These are phyloP conservation scores for Eupleurogrammus muticus DNA, from an alignment of 2,797 vertebrate genomes.

Conservation along the genomic window DNA sequence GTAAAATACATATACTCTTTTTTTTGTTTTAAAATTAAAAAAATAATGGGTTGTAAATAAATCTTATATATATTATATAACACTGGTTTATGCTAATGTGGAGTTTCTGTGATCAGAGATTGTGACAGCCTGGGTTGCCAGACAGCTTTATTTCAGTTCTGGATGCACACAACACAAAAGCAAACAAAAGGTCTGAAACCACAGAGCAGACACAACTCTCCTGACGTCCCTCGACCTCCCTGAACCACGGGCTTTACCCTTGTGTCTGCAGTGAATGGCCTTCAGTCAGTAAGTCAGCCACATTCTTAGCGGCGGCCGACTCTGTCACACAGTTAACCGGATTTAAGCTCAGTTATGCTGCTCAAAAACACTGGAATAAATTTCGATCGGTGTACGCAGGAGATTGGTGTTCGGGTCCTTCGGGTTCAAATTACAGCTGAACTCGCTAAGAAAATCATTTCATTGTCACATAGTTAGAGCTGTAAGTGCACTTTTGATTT, in stretches of 20 bases:
- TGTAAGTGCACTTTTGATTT: too few relatives aligned
- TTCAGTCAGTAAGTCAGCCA: slow-evolving; percentile 10
- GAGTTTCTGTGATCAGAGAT: not conserved
- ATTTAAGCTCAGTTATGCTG: too few relatives aligned
- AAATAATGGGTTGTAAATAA: too few relatives aligned
- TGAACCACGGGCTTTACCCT: not conserved
- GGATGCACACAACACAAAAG: slow-evolving; percentile 10
- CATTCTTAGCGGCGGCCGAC: not conserved
- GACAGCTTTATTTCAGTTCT: slow-evolving; percentile 13
- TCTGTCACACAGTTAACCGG: too few relatives aligned
- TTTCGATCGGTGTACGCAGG: not conserved
- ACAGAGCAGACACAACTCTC: not conserved
- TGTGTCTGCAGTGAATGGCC: slow-evolving; percentile 2
- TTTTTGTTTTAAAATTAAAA: too few relatives aligned
- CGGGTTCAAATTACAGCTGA: too few relatives aligned
- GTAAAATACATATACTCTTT: too few relatives aligned
- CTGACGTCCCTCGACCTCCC: not conserved
- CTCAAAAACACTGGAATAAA: not conserved
- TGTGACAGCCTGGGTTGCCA: not conserved
- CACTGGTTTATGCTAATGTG: not conserved
- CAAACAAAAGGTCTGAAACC: slow-evolving; percentile 21
- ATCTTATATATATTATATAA: too few relatives aligned
- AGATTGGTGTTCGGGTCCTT: too few relatives aligned
- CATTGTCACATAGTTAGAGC: too few relatives aligned
- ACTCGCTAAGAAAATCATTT: too few relatives aligned